phyloP scores from a whole-genome alignment of 2,797 vertebrate genomes.

The Sebastes itinus region DNA sequence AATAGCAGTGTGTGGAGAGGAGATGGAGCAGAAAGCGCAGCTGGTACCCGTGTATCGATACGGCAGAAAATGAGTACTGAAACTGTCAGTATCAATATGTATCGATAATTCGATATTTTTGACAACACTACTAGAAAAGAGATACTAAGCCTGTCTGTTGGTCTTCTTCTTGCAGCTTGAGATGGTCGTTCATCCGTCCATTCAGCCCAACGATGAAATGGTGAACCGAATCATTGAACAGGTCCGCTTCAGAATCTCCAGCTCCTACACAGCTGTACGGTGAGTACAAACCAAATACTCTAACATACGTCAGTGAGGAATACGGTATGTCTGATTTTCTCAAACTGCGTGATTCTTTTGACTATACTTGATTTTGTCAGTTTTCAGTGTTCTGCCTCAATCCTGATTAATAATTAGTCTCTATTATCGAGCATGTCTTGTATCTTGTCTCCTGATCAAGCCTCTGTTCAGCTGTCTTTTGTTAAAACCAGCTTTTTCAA shows the following conservation, averaged over 20 bases:
- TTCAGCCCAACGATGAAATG: conserved; percentile 87
- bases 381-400: background rate
- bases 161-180: conserved; percentile 82
- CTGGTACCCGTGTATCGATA: no score
- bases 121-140: no score
- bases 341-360: background rate
- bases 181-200: conserved; percentile 92
- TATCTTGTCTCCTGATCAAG: background rate
- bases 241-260: conserved; percentile 95
- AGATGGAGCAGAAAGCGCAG: no score
- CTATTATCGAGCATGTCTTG: background rate
- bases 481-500: background rate
- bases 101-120: no score
- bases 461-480: background rate
- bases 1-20: no score
- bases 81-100: no score
- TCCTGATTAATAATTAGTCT: background rate
- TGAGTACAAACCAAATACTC: conserved; percentile 61
- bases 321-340: background rate
- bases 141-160: accelerated
- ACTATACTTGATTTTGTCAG: background rate
- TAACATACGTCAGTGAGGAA: background rate
- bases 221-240: conserved; percentile 92
- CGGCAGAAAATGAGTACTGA: no score
- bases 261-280: conserved; percentile 86